Evolutionary conservation across 1,140 invertebrate genomes (phyloP).

Genomic region (Grapholita molesta): DNA sequence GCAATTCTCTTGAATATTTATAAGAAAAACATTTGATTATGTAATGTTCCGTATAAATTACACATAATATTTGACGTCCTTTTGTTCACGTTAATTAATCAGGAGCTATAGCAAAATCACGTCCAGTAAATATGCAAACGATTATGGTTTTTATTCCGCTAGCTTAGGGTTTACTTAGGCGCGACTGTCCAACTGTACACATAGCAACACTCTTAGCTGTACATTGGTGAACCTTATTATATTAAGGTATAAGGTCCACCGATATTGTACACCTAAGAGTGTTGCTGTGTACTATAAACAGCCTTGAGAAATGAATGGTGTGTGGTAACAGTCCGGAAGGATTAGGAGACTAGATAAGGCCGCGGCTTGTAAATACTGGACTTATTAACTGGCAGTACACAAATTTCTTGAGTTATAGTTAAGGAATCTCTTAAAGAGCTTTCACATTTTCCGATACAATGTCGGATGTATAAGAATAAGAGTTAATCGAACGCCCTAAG

Average conservation of each 20-base stretch:
- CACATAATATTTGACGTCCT: background rate
- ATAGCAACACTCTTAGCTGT: too few relatives aligned
- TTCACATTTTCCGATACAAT: too few relatives aligned
- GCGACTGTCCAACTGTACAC: background rate
- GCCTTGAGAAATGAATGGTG: background rate
- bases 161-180: background rate
- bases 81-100: background rate
- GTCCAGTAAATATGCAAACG: background rate
- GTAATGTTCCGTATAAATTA: conserved; percentile 10
- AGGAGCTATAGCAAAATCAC: background rate
- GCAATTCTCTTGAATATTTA: conserved; percentile 44
- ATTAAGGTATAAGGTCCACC: too few relatives aligned
- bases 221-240: too few relatives aligned
- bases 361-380: background rate
- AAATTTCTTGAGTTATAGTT: too few relatives aligned
- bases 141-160: background rate
- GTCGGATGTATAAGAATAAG: too few relatives aligned
- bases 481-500: too few relatives aligned
- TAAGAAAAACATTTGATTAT: conserved; percentile 30
- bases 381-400: background rate
- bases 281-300: too few relatives aligned
- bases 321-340: background rate
- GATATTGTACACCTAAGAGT: too few relatives aligned
- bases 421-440: too few relatives aligned
- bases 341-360: background rate